Evolutionary conservation across 2,888 invertebrate species (phyloP), one percentile per base, ranked within the genome.

Genomic region (Leptinotarsa peninsularis): DNA sequence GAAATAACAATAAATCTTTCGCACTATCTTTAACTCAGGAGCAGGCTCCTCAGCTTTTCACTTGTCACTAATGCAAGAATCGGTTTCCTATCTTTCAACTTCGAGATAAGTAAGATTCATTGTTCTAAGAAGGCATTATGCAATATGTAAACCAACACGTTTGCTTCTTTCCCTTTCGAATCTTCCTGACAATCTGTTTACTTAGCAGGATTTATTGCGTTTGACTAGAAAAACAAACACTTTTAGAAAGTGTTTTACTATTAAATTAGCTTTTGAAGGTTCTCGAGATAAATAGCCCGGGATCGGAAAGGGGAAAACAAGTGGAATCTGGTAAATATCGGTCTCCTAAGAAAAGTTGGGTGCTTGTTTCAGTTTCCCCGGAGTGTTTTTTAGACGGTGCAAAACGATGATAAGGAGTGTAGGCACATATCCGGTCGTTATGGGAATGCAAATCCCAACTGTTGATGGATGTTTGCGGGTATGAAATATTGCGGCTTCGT

Each of bases 1-100:
- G 86, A 86, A 85, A 86, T 86, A 86, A 86, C 86, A 84, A 87
- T 86, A 87, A 87, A 87, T 87, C 86, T 86, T 83, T 80, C 82
- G 76, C 85, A 86, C 84, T 86, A 86, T 86, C 86, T 84, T 84
- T 85, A 84, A 84, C 82, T 83, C 78, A 79, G 74, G 74, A 73
- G 82, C 80, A 80, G 78, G 78, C 80, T 83, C 82, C 79, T 77
- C 74, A 82, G 83, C 84, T 83, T 84, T 83, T 84, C 83, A 85
- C 84, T 85, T 86, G 85, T 85, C 86, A 85, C 85, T 84, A 82
- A 81, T 79, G 82, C 82, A 82, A 78, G 83, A 84, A 86, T 86
- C 85, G 84, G 83, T 85, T 84, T 86, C 84, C 83, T 85, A 86
- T 86, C 86, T 86, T 86, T 86, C 85, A 85, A 85, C 85, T 84